These are phyloP conservation scores for Pseudochirops corinnae DNA, from an alignment of 2,797 vertebrate species.

Conservation along the genomic window DNA sequence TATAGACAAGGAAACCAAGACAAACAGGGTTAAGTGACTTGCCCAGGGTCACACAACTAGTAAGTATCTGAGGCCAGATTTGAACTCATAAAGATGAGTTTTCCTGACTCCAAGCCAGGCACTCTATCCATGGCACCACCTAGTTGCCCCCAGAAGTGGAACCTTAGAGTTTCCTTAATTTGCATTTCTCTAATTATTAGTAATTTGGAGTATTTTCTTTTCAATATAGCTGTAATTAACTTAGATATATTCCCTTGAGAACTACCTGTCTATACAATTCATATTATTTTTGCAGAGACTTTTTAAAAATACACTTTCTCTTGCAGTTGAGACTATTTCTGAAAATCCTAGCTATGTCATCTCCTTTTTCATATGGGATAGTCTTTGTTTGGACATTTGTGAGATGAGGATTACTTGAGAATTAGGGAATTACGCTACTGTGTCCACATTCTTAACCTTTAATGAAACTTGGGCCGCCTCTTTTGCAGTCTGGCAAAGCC, in stretches of 20 bases:
- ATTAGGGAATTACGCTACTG: neutral
- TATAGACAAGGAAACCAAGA: neutral
- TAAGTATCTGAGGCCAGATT: neutral
- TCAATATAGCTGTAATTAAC: neutral
- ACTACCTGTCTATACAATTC: neutral
- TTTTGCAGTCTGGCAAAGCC: neutral
- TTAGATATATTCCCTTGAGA: neutral
- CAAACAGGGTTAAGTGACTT: neutral
- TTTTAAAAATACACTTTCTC: neutral
- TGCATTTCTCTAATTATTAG: neutral
- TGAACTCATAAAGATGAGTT: neutral
- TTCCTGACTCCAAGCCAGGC: neutral
- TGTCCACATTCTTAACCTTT: neutral
- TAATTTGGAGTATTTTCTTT: neutral
- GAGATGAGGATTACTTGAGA: neutral
- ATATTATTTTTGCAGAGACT: neutral
- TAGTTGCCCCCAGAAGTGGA: neutral
- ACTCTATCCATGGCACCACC: neutral
- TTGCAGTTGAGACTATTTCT: neutral
- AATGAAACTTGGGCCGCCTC: neutral
- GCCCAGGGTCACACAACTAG: neutral
- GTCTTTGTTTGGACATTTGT: neutral
- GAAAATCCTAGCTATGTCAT: neutral
- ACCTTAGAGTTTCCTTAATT: neutral
- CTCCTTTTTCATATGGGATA: neutral